phyloP scores from a whole-genome alignment of 2,888 invertebrate genomes.

The Hemaris fuciformis region DNA sequence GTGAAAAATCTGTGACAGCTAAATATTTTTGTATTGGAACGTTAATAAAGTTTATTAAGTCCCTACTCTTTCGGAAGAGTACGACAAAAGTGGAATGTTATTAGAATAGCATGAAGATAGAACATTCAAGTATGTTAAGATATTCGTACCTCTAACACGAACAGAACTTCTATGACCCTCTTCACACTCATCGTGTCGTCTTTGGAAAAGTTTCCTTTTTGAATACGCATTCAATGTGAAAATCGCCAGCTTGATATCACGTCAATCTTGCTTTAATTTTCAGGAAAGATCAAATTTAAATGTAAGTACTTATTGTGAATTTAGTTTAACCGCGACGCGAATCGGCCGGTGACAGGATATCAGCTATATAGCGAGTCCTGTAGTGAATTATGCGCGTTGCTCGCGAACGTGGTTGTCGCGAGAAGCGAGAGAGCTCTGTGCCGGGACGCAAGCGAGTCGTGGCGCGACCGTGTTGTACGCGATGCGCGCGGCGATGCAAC shows the following conservation, averaged over 20 bases:
- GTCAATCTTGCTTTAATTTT: too few relatives aligned
- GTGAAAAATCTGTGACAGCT: too few relatives aligned
- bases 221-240: background rate
- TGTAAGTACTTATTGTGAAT: too few relatives aligned
- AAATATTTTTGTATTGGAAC: too few relatives aligned
- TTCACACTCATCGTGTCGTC: background rate
- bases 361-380: background rate
- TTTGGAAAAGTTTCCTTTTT: background rate
- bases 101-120: too few relatives aligned
- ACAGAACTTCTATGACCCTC: background rate
- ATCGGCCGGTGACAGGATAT: background rate
- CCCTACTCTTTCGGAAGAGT: too few relatives aligned
- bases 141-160: background rate
- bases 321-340: background rate
- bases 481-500: background rate
- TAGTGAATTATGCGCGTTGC: background rate
- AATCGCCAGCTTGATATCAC: too few relatives aligned
- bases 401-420: background rate
- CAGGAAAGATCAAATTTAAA: too few relatives aligned
- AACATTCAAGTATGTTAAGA: background rate
- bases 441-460: background rate
- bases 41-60: too few relatives aligned
- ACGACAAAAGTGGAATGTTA: too few relatives aligned
- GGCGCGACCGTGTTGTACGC: background rate
- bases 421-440: background rate